Conservation (phyloP, 2,888 invertebrate species). For the Endomychus coccineus region DNA sequence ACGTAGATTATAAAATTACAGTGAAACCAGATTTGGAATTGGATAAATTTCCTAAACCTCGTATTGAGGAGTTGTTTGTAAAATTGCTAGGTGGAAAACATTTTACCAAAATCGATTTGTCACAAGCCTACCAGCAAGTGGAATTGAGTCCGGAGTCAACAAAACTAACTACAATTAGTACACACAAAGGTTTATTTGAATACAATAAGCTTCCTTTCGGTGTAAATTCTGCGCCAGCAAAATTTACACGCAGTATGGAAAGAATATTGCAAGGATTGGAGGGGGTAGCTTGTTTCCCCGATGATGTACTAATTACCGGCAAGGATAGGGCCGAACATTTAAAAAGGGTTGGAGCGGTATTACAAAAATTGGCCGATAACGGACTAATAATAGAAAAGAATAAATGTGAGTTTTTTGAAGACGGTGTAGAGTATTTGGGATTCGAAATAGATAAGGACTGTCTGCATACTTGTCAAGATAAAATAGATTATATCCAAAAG, state of each 20-base stretch:
- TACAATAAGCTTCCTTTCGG: slow-evolving; percentile 13
- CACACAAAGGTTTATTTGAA: slow-evolving; percentile 16
- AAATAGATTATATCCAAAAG: slow-evolving; percentile 7
- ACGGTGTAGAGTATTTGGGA: slow-evolving; percentile 18
- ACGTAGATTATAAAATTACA: slow-evolving; percentile 10
- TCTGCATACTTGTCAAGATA: slow-evolving; percentile 7
- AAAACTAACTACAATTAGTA: slow-evolving; percentile 17
- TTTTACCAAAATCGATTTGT: slow-evolving; percentile 16
- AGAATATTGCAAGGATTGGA: slow-evolving; percentile 21
- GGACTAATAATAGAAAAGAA: slow-evolving; percentile 18
- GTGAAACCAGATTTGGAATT: slow-evolving; percentile 7
- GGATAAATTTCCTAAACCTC: slow-evolving; percentile 6
- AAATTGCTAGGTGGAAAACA: slow-evolving; percentile 10
- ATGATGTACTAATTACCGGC: slow-evolving; percentile 22
- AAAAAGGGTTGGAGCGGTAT: slow-evolving; percentile 1
- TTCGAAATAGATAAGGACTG: slow-evolving; percentile 11
- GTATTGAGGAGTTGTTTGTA: slow-evolving; percentile 7
- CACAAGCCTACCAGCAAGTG: slow-evolving; percentile 16
- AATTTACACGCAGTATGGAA: slow-evolving; percentile 28
- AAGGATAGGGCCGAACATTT: slow-evolving; percentile 16
- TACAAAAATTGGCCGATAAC: slow-evolving; percentile 4
- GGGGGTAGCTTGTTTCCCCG: slow-evolving; percentile 20
- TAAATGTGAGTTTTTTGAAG: slow-evolving; percentile 26
- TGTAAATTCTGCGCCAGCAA: slow-evolving; percentile 25
- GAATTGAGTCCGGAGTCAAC: slow-evolving; percentile 13